Conservation (phyloP, 2,888 invertebrate genomes). For the Kryphioiulus occultus region DNA sequence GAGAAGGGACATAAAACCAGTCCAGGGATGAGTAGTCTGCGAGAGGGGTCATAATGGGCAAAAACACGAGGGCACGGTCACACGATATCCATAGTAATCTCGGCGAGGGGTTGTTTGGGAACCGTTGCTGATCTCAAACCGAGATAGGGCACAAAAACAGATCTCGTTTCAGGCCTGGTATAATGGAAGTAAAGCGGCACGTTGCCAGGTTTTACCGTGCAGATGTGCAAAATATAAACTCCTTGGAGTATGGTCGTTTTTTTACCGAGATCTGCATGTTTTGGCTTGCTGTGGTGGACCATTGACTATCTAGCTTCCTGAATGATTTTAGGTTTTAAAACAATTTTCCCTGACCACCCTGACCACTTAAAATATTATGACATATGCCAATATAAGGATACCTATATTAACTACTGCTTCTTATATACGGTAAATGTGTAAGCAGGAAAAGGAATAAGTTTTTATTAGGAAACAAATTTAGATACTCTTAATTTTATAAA, state of each 20-base stretch:
- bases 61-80: slow-evolving; percentile 12
- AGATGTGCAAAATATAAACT: neutral
- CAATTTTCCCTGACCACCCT: too few species aligned
- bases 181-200: neutral
- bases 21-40: neutral
- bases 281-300: too few species aligned
- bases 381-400: too few species aligned
- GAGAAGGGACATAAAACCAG: neutral
- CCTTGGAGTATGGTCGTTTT: neutral
- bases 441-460: too few species aligned
- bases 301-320: too few species aligned
- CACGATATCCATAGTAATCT: neutral
- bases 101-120: slow-evolving; percentile 20
- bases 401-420: too few species aligned
- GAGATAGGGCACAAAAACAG: slow-evolving; percentile 25
- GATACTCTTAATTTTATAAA: too few species aligned
- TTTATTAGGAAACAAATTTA: too few species aligned
- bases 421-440: too few species aligned
- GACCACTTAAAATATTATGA: too few species aligned
- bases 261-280: neutral
- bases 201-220: neutral
- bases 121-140: neutral
- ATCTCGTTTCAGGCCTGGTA: neutral
- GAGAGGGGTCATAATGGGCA: neutral
- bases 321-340: too few species aligned